Percentiles rank a stretch among this genome's conserved stretches.
These are phyloP conservation scores for human DNA, from an alignment of 2,113 vertebrate species.

Conservation along the genomic window GRCh38 chr14:68604001-68604500, in stretches of 20 bases:
- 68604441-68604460: conserved; percentile 2
- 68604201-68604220: background rate
- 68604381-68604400: conserved; percentile 47
- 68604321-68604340: conserved; percentile 63
- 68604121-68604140: conserved; percentile 73
- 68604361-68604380: conserved; percentile 68
- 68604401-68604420: background rate
- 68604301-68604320: conserved; percentile 57
- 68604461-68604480: conserved; percentile 49
- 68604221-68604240: background rate
- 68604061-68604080: conserved; percentile 78
- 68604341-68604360: conserved; percentile 72
- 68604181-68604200: background rate
- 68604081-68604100: conserved; percentile 72
- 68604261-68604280: conserved; percentile 23
- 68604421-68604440: background rate
- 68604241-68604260: conserved; percentile 60
- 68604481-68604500: conserved; percentile 40
- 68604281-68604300: conserved; percentile 73
- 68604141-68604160: conserved; percentile 63
- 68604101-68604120: conserved; percentile 68
- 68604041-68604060: conserved; percentile 77
- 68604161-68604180: background rate
- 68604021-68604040: conserved; percentile 80
- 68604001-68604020: conserved; percentile 58